These are phyloP conservation scores for Semnornis frantzii DNA, from an alignment of 2,113 vertebrate genomes.

Conservation along the genomic window DNA sequence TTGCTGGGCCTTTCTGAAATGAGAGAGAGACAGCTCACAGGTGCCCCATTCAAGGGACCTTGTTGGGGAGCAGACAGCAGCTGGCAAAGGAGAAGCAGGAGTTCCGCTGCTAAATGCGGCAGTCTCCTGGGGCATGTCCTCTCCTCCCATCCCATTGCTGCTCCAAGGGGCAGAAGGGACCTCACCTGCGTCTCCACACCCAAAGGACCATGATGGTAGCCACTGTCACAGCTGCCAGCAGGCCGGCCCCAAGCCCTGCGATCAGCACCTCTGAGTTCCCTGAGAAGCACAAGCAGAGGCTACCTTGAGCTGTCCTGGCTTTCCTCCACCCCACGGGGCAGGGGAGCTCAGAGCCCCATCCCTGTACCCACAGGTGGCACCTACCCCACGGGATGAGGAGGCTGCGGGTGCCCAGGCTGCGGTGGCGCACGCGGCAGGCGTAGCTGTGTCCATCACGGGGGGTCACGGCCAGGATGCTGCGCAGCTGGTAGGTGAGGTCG, in stretches of 20 bases:
- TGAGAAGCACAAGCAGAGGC: too few relatives aligned
- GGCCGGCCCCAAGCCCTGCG: not conserved
- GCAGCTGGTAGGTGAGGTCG: not conserved
- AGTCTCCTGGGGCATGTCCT: not conserved
- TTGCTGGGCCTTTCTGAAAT: constrained; percentile 21
- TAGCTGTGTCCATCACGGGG: not conserved
- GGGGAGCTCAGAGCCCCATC: too few relatives aligned
- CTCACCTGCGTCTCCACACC: constrained; percentile 19
- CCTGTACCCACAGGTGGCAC: not conserved
- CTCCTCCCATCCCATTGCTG: not conserved
- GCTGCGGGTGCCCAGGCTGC: not conserved
- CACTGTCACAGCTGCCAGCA: not conserved
- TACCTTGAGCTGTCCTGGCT: too few relatives aligned
- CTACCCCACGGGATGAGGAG: not conserved
- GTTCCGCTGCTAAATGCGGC: not conserved
- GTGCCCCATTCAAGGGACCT: not conserved
- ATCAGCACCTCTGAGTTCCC: too few relatives aligned
- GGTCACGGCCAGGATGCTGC: not conserved
- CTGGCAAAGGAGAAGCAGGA: not conserved
- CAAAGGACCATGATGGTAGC: not conserved
- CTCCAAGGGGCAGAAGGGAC: not conserved
- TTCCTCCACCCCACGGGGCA: too few relatives aligned
- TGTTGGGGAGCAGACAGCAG: not conserved
- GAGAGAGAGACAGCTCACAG: not conserved
- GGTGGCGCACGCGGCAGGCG: not conserved